Percentiles rank a stretch among this genome's conserved stretches.
phyloP scores from a whole-genome alignment of 2,888 invertebrate species.

The Frankliniella fusca region DNA sequence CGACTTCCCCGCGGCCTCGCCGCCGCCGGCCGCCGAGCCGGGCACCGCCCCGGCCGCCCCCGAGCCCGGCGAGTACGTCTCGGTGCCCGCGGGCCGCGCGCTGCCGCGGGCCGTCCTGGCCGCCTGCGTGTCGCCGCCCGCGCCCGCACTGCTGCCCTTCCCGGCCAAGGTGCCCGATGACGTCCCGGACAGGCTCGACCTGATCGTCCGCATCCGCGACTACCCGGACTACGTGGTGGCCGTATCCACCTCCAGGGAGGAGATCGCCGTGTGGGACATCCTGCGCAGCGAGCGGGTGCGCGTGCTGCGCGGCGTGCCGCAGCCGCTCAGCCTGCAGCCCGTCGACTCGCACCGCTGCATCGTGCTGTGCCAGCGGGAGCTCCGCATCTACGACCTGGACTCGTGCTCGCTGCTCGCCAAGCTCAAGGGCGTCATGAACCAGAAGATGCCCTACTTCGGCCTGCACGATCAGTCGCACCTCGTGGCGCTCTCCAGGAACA shows the following conservation, averaged over 20 bases:
- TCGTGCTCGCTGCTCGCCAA: slow-evolving; percentile 56
- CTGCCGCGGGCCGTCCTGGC: slow-evolving; percentile 49
- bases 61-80: not conserved
- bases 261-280: slow-evolving; percentile 79
- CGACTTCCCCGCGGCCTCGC: slow-evolving; percentile 41
- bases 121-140: slow-evolving; percentile 53
- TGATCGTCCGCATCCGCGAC: slow-evolving; percentile 38
- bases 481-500: slow-evolving; percentile 76
- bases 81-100: slow-evolving; percentile 30
- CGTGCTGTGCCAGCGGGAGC: slow-evolving; percentile 74
- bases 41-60: not conserved
- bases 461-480: slow-evolving; percentile 74
- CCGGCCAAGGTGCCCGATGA: slow-evolving; percentile 6
- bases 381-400: slow-evolving; percentile 74
- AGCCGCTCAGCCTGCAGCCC: slow-evolving; percentile 72
- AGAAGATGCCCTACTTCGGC: slow-evolving; percentile 87
- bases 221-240: slow-evolving; percentile 70
- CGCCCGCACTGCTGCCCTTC: slow-evolving; percentile 58
- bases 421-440: slow-evolving; percentile 74
- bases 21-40: not conserved
- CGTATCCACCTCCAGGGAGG: slow-evolving; percentile 67
- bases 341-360: slow-evolving; percentile 72
- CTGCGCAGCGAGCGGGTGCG: slow-evolving; percentile 61
- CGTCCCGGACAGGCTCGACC: not conserved
- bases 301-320: slow-evolving; percentile 66